Evolutionary conservation across 2,113 vertebrate species (phyloP).

Genomic region (Motacilla tschutschensis): DNA sequence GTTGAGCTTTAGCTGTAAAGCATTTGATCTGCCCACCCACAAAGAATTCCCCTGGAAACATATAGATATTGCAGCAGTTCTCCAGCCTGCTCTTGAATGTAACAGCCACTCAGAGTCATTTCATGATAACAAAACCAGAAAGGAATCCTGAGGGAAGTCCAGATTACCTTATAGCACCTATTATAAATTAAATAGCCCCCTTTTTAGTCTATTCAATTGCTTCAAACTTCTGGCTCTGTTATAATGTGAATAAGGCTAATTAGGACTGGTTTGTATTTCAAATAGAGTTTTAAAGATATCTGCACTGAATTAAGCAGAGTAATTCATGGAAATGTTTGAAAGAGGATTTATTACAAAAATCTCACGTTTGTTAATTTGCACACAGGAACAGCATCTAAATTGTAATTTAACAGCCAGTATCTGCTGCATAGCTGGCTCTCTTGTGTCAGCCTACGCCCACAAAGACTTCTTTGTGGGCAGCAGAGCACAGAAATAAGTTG

Average conservation of each 20-base stretch:
- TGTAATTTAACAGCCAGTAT: neutral
- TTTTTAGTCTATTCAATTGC: neutral
- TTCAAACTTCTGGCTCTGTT: neutral
- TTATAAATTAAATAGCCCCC: neutral
- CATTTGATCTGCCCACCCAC: conserved; percentile 58
- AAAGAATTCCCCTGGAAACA: conserved; percentile 29
- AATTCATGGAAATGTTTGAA: neutral
- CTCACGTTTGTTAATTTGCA: neutral
- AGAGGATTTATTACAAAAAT: neutral
- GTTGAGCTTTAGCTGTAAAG: conserved; percentile 41
- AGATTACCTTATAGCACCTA: neutral
- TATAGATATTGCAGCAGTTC: neutral
- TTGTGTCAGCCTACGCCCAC: neutral
- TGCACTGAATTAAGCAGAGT: neutral
- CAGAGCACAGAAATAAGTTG: neutral
- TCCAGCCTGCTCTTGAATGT: neutral
- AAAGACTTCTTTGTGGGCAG: neutral
- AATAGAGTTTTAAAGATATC: neutral
- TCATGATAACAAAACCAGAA: neutral
- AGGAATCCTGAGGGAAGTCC: neutral
- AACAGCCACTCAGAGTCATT: neutral
- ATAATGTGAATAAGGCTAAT: neutral
- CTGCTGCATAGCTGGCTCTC: neutral
- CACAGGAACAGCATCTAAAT: neutral
- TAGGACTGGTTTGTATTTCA: neutral